Conservation (phyloP, 2,113 vertebrate genomes). For the Petrocephalus microphthalmus region DNA sequence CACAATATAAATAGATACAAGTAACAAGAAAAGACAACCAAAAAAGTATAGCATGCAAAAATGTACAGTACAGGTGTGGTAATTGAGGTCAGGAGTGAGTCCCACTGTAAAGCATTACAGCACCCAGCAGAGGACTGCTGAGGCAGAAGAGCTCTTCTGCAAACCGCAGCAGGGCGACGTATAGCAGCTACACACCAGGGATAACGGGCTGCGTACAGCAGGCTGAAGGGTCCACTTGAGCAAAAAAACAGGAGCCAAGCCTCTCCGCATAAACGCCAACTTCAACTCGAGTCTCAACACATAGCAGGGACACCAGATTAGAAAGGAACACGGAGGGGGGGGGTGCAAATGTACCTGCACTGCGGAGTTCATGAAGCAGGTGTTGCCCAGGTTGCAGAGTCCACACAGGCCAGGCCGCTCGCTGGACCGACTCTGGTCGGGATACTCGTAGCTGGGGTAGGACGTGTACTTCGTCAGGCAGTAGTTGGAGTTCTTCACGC, state of each 20-base stretch:
- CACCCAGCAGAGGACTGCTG: neutral
- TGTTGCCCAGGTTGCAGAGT: slow-evolving; percentile 96
- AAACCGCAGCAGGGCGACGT: neutral
- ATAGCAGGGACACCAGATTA: neutral
- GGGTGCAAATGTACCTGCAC: slow-evolving; percentile 93
- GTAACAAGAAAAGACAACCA: neutral
- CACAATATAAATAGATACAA: neutral
- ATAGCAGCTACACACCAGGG: neutral
- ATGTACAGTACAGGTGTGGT: neutral
- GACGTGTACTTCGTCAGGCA: slow-evolving; percentile 86
- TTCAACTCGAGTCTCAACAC: neutral
- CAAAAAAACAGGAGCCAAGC: neutral
- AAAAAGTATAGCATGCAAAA: neutral
- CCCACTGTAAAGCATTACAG: neutral
- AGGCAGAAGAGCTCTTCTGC: neutral
- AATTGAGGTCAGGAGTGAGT: neutral
- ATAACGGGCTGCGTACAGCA: neutral
- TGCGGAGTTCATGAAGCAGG: slow-evolving; percentile 99
- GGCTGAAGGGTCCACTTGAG: neutral
- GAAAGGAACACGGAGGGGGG: neutral
- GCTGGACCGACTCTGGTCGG: slow-evolving; percentile 83
- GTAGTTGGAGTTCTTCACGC: slow-evolving; percentile 97
- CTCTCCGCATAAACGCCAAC: neutral
- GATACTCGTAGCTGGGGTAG: slow-evolving; percentile 91
- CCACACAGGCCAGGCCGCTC: slow-evolving; percentile 91